Percentiles rank a stretch among this genome's conserved stretches.
Evolutionary conservation across 2,888 invertebrate species (phyloP).

Genomic region (Oligia latruncula): DNA sequence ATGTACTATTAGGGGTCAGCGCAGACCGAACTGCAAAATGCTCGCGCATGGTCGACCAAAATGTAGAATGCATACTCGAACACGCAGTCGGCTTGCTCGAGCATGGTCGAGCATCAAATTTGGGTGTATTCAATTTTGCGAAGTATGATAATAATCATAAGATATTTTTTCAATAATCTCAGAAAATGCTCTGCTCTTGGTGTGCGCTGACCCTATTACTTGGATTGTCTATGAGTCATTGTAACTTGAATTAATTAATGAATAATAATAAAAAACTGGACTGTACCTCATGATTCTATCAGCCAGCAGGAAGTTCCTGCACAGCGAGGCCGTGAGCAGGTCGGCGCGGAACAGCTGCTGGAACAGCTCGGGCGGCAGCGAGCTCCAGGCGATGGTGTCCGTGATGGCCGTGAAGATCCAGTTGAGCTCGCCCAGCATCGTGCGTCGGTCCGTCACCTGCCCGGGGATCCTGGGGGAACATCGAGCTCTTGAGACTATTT

Average conservation of each 20-base stretch:
- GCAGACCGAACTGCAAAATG: no score
- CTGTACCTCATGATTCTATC: conserved; percentile 96
- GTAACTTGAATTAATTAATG: background rate
- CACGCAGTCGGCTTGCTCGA: no score
- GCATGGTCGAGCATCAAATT: no score
- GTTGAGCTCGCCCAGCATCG: conserved; percentile 99
- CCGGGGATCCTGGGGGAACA: conserved; percentile 95
- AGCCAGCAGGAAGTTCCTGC: conserved; percentile 98
- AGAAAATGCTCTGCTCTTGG: no score
- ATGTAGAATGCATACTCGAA: no score
- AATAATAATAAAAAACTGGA: background rate
- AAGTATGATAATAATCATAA: no score
- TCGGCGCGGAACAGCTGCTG: conserved; percentile 99
- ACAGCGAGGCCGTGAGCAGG: conserved; percentile 98
- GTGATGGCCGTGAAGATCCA: conserved; percentile 99
- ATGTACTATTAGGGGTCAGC: no score
- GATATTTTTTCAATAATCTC: no score
- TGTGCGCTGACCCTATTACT: no score
- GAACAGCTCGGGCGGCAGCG: conserved; percentile 97
- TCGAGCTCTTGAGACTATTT: background rate
- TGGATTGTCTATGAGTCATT: no score
- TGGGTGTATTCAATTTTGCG: no score
- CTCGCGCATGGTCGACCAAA: no score
- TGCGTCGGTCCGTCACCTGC: conserved; percentile 97
- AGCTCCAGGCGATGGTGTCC: conserved; percentile 99